These are phyloP conservation scores for Hormiphora californensis DNA, from an alignment of 37 sponge, comb jelly and placozoan species.

Conservation along the genomic window DNA sequence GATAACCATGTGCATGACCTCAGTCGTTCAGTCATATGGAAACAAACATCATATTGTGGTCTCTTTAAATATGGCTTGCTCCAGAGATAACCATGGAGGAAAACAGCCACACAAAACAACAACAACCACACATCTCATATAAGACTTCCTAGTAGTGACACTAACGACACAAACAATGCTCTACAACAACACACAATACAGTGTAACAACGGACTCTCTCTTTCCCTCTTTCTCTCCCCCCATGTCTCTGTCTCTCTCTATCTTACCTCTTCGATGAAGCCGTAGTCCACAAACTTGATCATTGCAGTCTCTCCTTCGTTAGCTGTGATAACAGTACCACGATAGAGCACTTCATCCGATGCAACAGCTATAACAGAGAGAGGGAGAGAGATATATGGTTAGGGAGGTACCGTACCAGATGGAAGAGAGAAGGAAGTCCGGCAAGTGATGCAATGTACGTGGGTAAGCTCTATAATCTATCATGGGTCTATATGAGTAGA, in stretches of 20 bases:
- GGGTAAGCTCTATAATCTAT: no score
- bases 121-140: no score
- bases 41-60: no score
- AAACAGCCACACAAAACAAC: no score
- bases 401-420: neutral
- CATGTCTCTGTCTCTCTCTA: neutral
- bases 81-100: no score
- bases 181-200: neutral
- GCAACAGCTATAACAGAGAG: neutral
- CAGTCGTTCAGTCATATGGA: no score
- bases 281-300: neutral
- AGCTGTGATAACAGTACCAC: neutral
- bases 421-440: neutral
- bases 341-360: neutral
- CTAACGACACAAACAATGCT: no score
- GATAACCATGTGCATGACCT: no score
- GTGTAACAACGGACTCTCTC: constrained; percentile 9
- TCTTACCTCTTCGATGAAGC: constrained; percentile 1
- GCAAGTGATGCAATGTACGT: no score
- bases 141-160: no score
- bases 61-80: no score
- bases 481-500: no score
- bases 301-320: neutral
- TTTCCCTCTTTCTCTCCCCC: constrained; percentile 2
- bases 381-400: neutral